These are phyloP conservation scores for Calliphora vicina DNA, from an alignment of 1,140 invertebrate species.

Conservation along the genomic window DNA sequence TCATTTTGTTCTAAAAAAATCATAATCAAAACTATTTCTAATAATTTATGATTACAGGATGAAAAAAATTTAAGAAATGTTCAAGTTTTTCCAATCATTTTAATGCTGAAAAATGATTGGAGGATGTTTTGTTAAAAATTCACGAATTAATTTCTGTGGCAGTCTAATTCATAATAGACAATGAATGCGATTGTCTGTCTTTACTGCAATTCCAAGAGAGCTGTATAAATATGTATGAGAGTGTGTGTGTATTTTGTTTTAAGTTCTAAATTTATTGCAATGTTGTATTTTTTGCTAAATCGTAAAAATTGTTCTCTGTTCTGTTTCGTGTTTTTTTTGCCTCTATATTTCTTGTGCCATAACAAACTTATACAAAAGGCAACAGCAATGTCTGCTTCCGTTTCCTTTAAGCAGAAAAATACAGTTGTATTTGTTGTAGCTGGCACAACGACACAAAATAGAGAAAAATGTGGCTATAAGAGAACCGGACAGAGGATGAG, in stretches of 20 bases:
- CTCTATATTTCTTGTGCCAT: background rate
- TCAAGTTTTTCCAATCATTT: too few species aligned
- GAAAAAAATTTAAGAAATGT: too few species aligned
- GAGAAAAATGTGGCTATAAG: background rate
- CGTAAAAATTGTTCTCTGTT: background rate
- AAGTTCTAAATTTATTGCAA: conserved; percentile 28
- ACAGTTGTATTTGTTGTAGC: background rate
- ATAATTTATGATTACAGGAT: too few species aligned
- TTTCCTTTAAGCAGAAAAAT: background rate
- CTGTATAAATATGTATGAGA: background rate
- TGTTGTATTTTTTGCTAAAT: background rate
- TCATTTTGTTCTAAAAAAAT: too few species aligned
- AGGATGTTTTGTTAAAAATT: too few species aligned
- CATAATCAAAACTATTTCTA: too few species aligned
- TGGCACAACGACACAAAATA: background rate
- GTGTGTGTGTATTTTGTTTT: conserved; percentile 8
- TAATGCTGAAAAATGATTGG: too few species aligned
- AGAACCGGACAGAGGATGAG: background rate
- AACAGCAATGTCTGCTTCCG: conserved; percentile 12
- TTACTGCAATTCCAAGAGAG: background rate
- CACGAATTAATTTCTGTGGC: too few species aligned
- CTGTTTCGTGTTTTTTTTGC: background rate
- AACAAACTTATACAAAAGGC: conserved; percentile 1
- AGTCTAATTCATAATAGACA: background rate
- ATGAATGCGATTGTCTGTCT: background rate